Conservation (phyloP, 2,888 invertebrate genomes). For the Ophioninae sp. region DNA sequence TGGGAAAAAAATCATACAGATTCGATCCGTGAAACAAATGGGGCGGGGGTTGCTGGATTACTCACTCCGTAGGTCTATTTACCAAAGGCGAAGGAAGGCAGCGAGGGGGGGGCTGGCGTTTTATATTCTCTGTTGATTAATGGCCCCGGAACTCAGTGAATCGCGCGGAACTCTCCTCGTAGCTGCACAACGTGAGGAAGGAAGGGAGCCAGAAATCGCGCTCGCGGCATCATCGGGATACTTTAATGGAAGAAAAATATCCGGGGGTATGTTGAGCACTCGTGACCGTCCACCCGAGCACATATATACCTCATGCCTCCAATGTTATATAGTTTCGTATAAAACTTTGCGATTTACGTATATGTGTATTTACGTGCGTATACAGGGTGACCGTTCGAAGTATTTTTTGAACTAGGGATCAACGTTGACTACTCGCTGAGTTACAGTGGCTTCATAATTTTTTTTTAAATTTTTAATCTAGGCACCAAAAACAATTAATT, state of each 20-base stretch:
- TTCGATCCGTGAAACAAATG: constrained; percentile 16
- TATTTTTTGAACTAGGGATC: no score
- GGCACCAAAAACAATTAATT: no score
- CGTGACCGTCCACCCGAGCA: constrained; percentile 21
- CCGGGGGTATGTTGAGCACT: constrained; percentile 55
- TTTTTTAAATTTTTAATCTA: no score
- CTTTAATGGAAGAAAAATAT: constrained; percentile 65
- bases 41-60: constrained; percentile 26
- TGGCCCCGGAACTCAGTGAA: constrained; percentile 52
- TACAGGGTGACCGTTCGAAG: neutral
- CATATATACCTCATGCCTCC: neutral
- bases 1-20: constrained; percentile 24
- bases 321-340: constrained; percentile 15
- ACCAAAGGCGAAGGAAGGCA: constrained; percentile 36
- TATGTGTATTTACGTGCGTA: neutral
- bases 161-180: constrained; percentile 11
- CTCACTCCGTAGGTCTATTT: constrained; percentile 40
- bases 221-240: constrained; percentile 47
- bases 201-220: constrained; percentile 14
- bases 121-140: constrained; percentile 62
- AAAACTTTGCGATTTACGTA: neutral
- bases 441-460: no score
- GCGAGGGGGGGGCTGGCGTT: neutral
- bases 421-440: no score
- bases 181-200: constrained; percentile 13